Percentiles rank a stretch among this genome's conserved stretches.
Conservation (phyloP, 2,113 vertebrate species). For the Burhinus bistriatus region DNA sequence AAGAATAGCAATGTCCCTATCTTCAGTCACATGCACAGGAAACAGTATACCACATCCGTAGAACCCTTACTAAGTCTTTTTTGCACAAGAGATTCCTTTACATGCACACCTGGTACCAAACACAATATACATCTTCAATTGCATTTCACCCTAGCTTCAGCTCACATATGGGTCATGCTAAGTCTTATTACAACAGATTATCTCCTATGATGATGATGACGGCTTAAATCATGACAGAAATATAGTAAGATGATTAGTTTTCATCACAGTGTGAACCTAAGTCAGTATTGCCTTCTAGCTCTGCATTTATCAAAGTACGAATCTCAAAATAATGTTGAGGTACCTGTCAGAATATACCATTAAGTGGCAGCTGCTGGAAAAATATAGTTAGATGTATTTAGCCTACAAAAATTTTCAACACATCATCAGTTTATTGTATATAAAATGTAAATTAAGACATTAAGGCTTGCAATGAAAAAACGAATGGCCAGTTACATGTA, state of each 20-base stretch:
- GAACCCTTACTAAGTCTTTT: background rate
- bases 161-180: background rate
- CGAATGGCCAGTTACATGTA: background rate
- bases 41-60: background rate
- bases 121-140: background rate
- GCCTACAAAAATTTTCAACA: background rate
- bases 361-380: background rate
- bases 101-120: background rate
- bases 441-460: background rate
- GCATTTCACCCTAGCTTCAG: background rate
- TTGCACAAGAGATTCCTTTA: background rate
- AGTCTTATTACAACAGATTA: conserved; percentile 22
- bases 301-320: background rate
- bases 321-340: background rate
- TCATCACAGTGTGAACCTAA: background rate
- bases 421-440: background rate
- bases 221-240: background rate
- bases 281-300: background rate
- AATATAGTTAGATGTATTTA: background rate
- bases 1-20: background rate
- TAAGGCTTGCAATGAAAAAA: background rate
- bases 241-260: background rate
- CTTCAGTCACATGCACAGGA: background rate
- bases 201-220: background rate
- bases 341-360: background rate